phyloP scores from a whole-genome alignment of 1,140 invertebrate species.

The Akabosia matsudoensis region DNA sequence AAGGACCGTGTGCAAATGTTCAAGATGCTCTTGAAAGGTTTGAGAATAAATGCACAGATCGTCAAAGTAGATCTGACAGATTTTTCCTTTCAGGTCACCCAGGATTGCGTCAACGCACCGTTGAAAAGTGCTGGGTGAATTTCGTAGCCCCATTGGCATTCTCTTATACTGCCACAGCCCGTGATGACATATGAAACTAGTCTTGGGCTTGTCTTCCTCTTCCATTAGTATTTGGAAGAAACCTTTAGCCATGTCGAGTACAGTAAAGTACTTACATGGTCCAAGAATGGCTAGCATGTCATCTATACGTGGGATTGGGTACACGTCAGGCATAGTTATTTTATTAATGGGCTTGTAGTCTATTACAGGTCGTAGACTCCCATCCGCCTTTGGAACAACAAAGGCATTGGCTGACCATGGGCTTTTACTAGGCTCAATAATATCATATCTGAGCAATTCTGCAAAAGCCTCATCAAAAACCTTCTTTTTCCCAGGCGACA shows the following conservation, averaged over 20 bases:
- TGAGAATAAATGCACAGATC: constrained; percentile 47
- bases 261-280: constrained; percentile 48
- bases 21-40: constrained; percentile 33
- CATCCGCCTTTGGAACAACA: constrained; percentile 37
- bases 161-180: constrained; percentile 46
- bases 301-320: constrained; percentile 42
- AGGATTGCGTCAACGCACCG: constrained; percentile 48
- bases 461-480: constrained; percentile 24
- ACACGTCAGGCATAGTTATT: constrained; percentile 3
- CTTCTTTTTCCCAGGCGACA: neutral
- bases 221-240: constrained; percentile 54
- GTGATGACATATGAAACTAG: constrained; percentile 48
- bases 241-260: constrained; percentile 53
- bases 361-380: constrained; percentile 51
- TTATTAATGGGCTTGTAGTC: constrained; percentile 54
- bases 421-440: constrained; percentile 48
- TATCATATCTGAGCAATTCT: constrained; percentile 6
- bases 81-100: neutral
- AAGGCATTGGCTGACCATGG: constrained; percentile 53
- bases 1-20: constrained; percentile 36
- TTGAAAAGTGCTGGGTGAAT: constrained; percentile 53
- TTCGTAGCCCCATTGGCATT: constrained; percentile 53
- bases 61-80: constrained; percentile 35
- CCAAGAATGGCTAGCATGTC: constrained; percentile 7
- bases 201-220: constrained; percentile 42